Percentiles rank a stretch among this genome's conserved stretches.
These are phyloP conservation scores for Drosophila prostipennis DNA, from an alignment of 2,888 invertebrate species.

Conservation along the genomic window DNA sequence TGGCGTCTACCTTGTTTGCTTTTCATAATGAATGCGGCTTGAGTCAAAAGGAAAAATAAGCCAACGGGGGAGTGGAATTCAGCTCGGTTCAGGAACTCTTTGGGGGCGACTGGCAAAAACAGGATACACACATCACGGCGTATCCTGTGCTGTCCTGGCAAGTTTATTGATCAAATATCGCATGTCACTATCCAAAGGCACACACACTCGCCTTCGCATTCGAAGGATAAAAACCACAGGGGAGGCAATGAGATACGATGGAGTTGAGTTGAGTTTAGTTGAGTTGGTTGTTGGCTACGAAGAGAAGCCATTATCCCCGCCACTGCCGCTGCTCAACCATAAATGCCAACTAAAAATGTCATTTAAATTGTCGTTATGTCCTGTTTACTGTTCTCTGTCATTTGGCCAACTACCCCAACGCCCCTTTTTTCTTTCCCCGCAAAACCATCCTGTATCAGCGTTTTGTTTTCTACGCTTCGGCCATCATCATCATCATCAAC, in stretches of 20 bases:
- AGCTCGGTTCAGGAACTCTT: slow-evolving; percentile 7
- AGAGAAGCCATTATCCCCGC: slow-evolving; percentile 29
- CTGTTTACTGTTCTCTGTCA: slow-evolving; percentile 64
- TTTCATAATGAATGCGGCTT: slow-evolving; percentile 77
- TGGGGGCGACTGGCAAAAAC: slow-evolving; percentile 41
- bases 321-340: slow-evolving; percentile 30
- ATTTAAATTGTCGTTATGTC: slow-evolving; percentile 75
- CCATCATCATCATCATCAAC: slow-evolving; percentile 38
- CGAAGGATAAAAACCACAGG: slow-evolving; percentile 17
- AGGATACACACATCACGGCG: slow-evolving; percentile 45
- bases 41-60: slow-evolving; percentile 58
- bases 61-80: slow-evolving; percentile 26
- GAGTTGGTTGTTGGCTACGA: background rate
- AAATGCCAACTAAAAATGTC: slow-evolving; percentile 74
- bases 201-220: background rate
- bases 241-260: slow-evolving; percentile 12
- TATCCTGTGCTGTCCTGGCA: slow-evolving; percentile 26
- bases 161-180: slow-evolving; percentile 77
- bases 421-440: background rate
- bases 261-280: background rate
- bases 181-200: slow-evolving; percentile 57
- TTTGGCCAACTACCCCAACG: slow-evolving; percentile 30
- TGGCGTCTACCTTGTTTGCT: slow-evolving; percentile 70
- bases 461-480: slow-evolving; percentile 43
- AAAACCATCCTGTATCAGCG: slow-evolving; percentile 7